phyloP scores from a whole-genome alignment of 2,888 invertebrate genomes.

The Carpatolechia fugitivella region DNA sequence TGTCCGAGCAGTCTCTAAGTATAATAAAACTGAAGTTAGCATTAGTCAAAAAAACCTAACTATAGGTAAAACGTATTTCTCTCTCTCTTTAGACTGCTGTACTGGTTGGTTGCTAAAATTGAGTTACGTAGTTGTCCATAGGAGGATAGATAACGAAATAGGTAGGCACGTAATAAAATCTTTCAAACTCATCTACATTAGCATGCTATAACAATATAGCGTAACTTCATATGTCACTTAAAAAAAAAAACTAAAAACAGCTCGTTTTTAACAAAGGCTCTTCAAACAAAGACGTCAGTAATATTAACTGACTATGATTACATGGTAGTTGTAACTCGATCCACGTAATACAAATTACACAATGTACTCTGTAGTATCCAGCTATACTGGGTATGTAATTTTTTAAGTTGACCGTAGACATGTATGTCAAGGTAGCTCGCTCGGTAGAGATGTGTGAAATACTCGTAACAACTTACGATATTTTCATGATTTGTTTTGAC shows the following conservation, averaged over 20 bases:
- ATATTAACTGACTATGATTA: background rate
- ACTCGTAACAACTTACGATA: background rate
- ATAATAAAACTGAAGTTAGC: too few species aligned
- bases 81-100: too few species aligned
- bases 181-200: too few species aligned
- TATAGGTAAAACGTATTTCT: too few species aligned
- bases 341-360: background rate
- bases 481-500: background rate
- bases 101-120: too few species aligned
- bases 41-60: too few species aligned
- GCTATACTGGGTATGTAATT: background rate
- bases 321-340: background rate
- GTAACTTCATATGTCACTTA: too few species aligned
- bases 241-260: background rate
- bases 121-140: too few species aligned
- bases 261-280: background rate
- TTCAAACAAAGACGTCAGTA: background rate
- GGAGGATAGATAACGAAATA: too few species aligned
- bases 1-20: too few species aligned
- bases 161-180: too few species aligned
- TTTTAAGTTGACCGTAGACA: background rate
- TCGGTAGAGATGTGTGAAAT: background rate
- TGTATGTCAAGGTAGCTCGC: background rate
- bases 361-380: background rate
- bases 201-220: too few species aligned